Base-by-base conservation (phyloP, 2,113 vertebrate genomes). In the Myotis lucifugus region DNA sequence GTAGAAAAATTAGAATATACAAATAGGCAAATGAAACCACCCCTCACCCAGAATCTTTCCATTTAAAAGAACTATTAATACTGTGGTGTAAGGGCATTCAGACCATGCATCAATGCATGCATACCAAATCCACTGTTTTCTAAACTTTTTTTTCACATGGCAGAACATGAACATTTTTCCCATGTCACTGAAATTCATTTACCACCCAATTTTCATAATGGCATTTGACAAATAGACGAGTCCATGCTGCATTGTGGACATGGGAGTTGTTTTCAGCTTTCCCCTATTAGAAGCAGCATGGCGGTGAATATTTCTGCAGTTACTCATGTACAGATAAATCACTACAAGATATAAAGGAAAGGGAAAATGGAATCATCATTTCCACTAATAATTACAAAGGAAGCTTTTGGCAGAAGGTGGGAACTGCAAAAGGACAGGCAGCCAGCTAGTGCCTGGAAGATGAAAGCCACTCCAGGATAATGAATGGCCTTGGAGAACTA, bases 1-100 rank as follows among this genome's bases (percentile, higher is more conserved):
- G 37, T 18, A 79, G 72, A 87, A 96, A 92, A 83, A 90, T 78
- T 50, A 91, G 81, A 72, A 54, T 50, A 90, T 23, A 56, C 17
- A 77, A 87, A 70, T 9, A 88, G 9, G 59, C 23, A 72, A 77
- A 87, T 10, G 34, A 77, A 32, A 13, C 61, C 14, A 23, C 66
- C 32, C 66, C 15, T 17, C 15, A 67, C 29, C 64, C 64, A 13
- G 79, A 59, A 69, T 90, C n/a, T 86, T 92, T 21, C 67, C 25
- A 91, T 4, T 90, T 4, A 59, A 94, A 17, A 86, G n/a, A 73
- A 74, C 61, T 32, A 67, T 88, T 77, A 73, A 77, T 56, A 32
- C 32, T 54, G 48, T 85, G 19, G 46, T 82, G 13, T 40, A 52
- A 72, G 88, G 23, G 17, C n/a, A 85, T 37, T 64, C 8, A 61